Conservation (phyloP, 2,113 vertebrate genomes). For the Nerophis ophidion region DNA sequence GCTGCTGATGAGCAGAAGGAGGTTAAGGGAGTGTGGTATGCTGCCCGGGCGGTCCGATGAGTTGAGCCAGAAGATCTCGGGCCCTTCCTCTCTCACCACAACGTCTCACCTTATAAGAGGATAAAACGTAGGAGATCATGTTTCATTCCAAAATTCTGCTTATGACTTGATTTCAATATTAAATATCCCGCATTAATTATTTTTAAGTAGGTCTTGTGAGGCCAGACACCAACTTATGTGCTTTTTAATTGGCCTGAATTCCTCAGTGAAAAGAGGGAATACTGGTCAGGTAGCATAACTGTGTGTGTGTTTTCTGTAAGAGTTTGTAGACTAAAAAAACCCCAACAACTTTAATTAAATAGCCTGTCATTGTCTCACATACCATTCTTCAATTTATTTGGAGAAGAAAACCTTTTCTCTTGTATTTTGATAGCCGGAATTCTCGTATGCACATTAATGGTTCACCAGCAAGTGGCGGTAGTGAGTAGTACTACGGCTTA, state of each 20-base stretch:
- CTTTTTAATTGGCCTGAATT: constrained; percentile 8
- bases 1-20: neutral
- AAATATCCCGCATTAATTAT: too few species aligned
- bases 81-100: neutral
- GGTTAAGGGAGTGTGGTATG: constrained; percentile 63
- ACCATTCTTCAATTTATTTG: too few species aligned
- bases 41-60: constrained; percentile 55
- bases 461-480: neutral
- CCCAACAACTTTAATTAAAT: too few species aligned
- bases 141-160: too few species aligned
- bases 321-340: too few species aligned
- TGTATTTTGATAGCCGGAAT: neutral
- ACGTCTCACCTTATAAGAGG: constrained; percentile 8
- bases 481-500: neutral
- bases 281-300: constrained; percentile 39
- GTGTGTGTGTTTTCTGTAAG: too few species aligned
- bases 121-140: too few species aligned
- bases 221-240: neutral
- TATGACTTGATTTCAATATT: too few species aligned
- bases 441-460: neutral
- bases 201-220: too few species aligned
- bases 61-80: constrained; percentile 41
- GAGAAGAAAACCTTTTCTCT: too few species aligned
- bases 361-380: too few species aligned
- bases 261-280: constrained; percentile 5